A percentile compares a stretch with the other conserved stretches of the same genome.
Conservation (phyloP, 2,797 vertebrate genomes). For the Epinephelus malabaricus region DNA sequence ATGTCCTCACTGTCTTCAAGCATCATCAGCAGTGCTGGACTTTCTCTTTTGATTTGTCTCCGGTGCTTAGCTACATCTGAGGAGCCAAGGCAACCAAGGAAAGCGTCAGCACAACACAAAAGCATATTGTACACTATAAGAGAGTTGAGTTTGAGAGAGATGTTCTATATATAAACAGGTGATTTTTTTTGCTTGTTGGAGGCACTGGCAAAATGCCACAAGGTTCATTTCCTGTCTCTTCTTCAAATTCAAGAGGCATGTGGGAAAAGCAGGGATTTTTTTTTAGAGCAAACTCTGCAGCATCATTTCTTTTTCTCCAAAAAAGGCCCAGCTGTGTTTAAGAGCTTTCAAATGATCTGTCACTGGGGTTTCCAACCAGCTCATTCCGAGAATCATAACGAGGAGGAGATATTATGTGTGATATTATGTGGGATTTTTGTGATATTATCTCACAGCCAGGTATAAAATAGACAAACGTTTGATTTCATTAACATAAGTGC, state of each 20-base stretch:
- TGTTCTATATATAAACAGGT: slow-evolving; percentile 38
- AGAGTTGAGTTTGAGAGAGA: slow-evolving; percentile 15
- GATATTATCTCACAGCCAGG: not conserved
- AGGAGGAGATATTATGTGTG: not conserved
- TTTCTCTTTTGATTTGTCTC: slow-evolving; percentile 45
- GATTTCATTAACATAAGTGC: not conserved
- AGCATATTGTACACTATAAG: not conserved
- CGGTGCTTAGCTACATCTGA: slow-evolving; percentile 17
- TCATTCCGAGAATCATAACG: not conserved
- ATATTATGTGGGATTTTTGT: not conserved
- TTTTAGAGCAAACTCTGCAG: slow-evolving; percentile 11
- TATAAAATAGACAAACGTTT: not conserved
- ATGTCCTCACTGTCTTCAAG: slow-evolving; percentile 37
- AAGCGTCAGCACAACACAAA: slow-evolving; percentile 7
- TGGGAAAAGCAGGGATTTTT: not conserved
- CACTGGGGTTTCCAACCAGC: not conserved
- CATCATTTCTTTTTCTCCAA: slow-evolving; percentile 4
- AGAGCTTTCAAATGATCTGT: slow-evolving; percentile 2
- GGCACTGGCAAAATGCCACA: slow-evolving; percentile 26
- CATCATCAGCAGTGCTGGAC: not conserved
- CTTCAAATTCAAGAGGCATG: slow-evolving; percentile 8
- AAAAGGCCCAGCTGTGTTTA: not conserved
- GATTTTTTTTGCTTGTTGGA: slow-evolving; percentile 5
- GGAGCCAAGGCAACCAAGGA: slow-evolving; percentile 17
- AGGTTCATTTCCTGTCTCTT: slow-evolving; percentile 29